phyloP scores from a whole-genome alignment of 2,797 vertebrate species.

The Sandelia bainsii region DNA sequence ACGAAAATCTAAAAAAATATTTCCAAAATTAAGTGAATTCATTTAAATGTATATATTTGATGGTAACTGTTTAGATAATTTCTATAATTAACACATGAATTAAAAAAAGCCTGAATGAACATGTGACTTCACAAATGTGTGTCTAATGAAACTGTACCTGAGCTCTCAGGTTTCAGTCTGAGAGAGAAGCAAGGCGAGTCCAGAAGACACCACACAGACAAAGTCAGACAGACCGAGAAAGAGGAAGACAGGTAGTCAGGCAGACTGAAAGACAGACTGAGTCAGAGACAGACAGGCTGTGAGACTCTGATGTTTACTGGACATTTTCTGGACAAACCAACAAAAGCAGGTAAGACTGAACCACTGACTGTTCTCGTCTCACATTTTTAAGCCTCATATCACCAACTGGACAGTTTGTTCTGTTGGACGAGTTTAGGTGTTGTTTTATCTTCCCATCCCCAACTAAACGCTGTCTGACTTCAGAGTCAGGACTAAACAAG shows the following conservation, averaged over 20 bases:
- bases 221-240: conserved; percentile 21
- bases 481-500: not conserved
- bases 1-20: too few species aligned
- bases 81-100: not conserved
- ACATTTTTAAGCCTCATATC: not conserved
- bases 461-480: not conserved
- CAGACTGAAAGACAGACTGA: conserved; percentile 21
- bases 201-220: conserved; percentile 45
- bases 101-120: conserved; percentile 6
- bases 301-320: conserved; percentile 26
- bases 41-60: not conserved
- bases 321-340: conserved; percentile 29
- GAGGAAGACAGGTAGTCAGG: not conserved
- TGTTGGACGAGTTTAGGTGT: not conserved
- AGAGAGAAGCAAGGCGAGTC: conserved; percentile 47
- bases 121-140: conserved; percentile 20
- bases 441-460: not conserved
- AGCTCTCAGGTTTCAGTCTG: conserved; percentile 65
- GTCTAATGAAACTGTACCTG: conserved; percentile 67
- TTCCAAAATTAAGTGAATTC: too few species aligned
- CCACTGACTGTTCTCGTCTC: not conserved
- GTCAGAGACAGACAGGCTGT: not conserved
- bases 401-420: not conserved
- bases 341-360: conserved; percentile 46
- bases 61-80: not conserved